Conservation (phyloP, 2,797 vertebrate genomes). For the Pangasius larnaudii region DNA sequence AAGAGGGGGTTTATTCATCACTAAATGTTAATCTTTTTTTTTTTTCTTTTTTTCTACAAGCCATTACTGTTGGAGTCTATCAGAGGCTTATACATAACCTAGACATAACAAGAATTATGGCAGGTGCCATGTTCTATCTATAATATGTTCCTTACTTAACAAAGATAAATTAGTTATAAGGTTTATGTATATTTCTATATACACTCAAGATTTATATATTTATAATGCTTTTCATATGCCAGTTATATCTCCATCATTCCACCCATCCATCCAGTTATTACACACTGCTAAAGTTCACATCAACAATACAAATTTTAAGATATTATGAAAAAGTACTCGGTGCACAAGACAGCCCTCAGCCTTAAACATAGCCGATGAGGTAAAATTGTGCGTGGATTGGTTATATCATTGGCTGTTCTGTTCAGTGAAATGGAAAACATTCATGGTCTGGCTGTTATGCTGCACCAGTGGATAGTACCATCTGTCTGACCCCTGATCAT, state of each 20-base stretch:
- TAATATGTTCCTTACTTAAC: background rate
- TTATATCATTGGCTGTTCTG: background rate
- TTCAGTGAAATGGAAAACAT: background rate
- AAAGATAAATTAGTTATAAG: background rate
- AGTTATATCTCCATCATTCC: background rate
- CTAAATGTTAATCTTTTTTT: background rate
- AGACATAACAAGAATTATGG: background rate
- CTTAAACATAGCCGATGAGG: background rate
- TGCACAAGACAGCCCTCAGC: background rate
- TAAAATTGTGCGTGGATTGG: background rate
- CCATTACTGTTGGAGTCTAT: background rate
- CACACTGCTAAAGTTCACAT: background rate
- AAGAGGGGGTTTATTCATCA: conserved; percentile 52
- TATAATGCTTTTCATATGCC: too few relatives aligned
- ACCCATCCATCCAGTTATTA: background rate
- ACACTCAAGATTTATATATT: background rate
- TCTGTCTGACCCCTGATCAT: background rate
- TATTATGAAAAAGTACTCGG: background rate
- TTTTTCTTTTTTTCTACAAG: background rate
- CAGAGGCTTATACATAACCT: background rate
- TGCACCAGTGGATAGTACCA: background rate
- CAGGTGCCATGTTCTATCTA: background rate
- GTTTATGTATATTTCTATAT: background rate
- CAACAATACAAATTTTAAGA: background rate
- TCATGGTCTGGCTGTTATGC: background rate